A percentile compares a stretch with the other conserved stretches of the same genome.
These are phyloP conservation scores for Danio albolineatus DNA, from an alignment of 2,797 vertebrate genomes.

Conservation along the genomic window DNA sequence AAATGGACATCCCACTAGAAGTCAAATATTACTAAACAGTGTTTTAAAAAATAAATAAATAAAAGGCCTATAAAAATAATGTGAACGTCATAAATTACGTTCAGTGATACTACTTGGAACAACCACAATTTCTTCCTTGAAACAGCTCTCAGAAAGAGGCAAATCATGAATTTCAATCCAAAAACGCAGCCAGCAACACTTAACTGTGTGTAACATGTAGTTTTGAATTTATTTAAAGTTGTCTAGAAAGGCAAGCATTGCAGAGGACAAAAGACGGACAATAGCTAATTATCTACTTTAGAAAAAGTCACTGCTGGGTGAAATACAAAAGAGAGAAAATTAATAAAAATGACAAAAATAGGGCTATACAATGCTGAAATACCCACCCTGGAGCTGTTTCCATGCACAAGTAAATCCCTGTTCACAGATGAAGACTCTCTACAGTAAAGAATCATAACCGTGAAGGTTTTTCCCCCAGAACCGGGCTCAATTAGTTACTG, in stretches of 20 bases:
- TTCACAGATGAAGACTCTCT: neutral
- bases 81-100: too few species aligned
- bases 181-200: neutral
- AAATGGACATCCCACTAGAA: too few species aligned
- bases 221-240: slow-evolving; percentile 60
- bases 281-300: slow-evolving; percentile 54
- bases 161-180: neutral
- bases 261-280: slow-evolving; percentile 46
- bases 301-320: slow-evolving; percentile 48
- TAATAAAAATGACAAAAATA: slow-evolving; percentile 28
- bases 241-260: slow-evolving; percentile 55
- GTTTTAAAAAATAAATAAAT: too few species aligned
- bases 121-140: neutral
- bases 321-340: slow-evolving; percentile 21
- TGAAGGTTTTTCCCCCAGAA: neutral
- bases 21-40: too few species aligned
- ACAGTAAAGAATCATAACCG: neutral
- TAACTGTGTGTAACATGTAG: slow-evolving; percentile 44
- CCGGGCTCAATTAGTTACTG: slow-evolving; percentile 1
- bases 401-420: neutral
- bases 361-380: slow-evolving; percentile 44
- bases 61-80: too few species aligned
- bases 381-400: neutral
- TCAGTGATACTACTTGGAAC: too few species aligned
- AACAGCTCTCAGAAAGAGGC: neutral